Evolutionary conservation across 2,113 vertebrate species (phyloP), one percentile per base, ranked within the genome.

Genomic region (Spea bombifrons): DNA sequence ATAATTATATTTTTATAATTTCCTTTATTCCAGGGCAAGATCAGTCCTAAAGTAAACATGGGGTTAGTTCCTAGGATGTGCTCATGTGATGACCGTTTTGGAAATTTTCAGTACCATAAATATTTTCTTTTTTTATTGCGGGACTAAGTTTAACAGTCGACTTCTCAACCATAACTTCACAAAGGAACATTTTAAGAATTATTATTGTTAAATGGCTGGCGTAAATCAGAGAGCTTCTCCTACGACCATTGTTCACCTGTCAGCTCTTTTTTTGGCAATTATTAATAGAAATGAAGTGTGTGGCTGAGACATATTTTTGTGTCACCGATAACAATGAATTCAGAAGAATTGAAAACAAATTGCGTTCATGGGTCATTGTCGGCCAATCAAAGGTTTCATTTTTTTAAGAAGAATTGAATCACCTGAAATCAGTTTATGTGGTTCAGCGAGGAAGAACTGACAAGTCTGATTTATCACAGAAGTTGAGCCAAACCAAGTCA

Each of bases 201-300:
- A 17, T 16, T 15, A 7, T 2, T 16, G 17, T 50, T 63, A 73
- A n/a, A 47, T 59, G 70, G 10, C 46, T 17, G 50, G 65, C 17
- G 66, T 72, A 73, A 80, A 67, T 67, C 77, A 17, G 8, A 45
- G 4, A 45, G n/a, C 12, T 48, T 75, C 63, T 46, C n/a, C 17
- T 67, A 67, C n/a, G 3, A 30, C 7, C 65, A 74, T 80, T 80
- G 78, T 80, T 80, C 64, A 15, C 46, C n/a, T 74, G 77, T 73
- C 71, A 48, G 52, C 63, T 47, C 30, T 43, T 61, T 55, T 72
- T 79, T 45, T 63, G 13, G 8, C 59, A 64, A 53, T 71, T 71
- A 78, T 72, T 72, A 63, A 80, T 80, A 59, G 12, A 30, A 8
- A 43, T 80, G 71, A 74, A 68, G 61, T 48, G 61, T 68, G 13